Percentiles rank a stretch among this genome's conserved stretches.
phyloP scores from a whole-genome alignment of 1,140 invertebrate species.

The Drosophila ambigua region DNA sequence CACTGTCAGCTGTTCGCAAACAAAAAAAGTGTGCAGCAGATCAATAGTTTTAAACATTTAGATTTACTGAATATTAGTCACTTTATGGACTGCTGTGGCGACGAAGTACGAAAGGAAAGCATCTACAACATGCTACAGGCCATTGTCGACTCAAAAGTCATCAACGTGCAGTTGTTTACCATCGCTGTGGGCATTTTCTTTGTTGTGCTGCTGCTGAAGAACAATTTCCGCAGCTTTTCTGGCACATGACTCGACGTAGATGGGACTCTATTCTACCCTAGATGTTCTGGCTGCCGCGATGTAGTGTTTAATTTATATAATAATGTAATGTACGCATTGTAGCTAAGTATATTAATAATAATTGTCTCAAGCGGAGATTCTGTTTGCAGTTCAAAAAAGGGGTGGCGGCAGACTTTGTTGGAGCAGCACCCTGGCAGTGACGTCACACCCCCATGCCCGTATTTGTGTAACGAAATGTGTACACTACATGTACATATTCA shows the following conservation, averaged over 20 bases:
- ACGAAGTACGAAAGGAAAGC: constrained; percentile 74
- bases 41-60: constrained; percentile 37
- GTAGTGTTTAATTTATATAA: constrained; percentile 61
- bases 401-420: constrained; percentile 19
- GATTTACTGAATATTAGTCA: constrained; percentile 35
- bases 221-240: constrained; percentile 75
- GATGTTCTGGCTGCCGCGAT: constrained; percentile 10
- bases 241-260: constrained; percentile 55
- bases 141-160: constrained; percentile 76
- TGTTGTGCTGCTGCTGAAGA: constrained; percentile 74
- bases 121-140: constrained; percentile 77
- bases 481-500: constrained; percentile 13
- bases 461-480: constrained; percentile 40
- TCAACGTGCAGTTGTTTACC: constrained; percentile 77
- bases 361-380: constrained; percentile 34
- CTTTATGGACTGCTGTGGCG: constrained; percentile 77
- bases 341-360: constrained; percentile 69
- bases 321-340: constrained; percentile 70
- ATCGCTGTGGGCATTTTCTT: constrained; percentile 82
- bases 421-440: constrained; percentile 39
- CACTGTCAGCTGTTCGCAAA: constrained; percentile 43
- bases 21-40: constrained; percentile 48
- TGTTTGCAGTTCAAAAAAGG: constrained; percentile 29
- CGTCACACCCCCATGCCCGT: constrained; percentile 43
- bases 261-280: too few species aligned